Percentiles rank a stretch among this genome's conserved stretches.
These are phyloP conservation scores for Teleopsis dalmanni DNA, from an alignment of 1,140 invertebrate species.

Conservation along the genomic window DNA sequence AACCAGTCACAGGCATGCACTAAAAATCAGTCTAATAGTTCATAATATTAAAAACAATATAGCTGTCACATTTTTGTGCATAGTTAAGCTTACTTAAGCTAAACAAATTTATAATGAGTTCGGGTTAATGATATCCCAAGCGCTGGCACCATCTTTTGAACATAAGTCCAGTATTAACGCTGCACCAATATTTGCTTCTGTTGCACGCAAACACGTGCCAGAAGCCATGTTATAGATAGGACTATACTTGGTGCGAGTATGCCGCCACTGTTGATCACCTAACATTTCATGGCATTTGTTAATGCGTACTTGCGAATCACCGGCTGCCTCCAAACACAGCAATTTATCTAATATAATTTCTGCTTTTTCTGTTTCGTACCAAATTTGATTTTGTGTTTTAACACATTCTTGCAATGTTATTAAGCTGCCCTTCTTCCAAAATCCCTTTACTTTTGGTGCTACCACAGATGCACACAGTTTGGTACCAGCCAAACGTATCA, in stretches of 20 bases:
- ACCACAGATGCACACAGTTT: constrained; percentile 62
- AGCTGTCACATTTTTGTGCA: no score
- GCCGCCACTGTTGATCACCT: constrained; percentile 82
- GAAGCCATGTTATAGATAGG: constrained; percentile 80
- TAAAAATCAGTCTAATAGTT: no score
- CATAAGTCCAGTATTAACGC: constrained; percentile 65
- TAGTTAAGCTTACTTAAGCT: no score
- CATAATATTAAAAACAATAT: no score
- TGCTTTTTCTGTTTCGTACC: constrained; percentile 71
- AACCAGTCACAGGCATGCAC: no score
- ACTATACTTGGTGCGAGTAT: constrained; percentile 57
- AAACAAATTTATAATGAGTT: no score
- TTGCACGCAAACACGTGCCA: constrained; percentile 69
- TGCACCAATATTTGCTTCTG: constrained; percentile 47
- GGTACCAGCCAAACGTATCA: constrained; percentile 63
- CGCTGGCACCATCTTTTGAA: constrained; percentile 51
- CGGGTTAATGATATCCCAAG: constrained; percentile 77
- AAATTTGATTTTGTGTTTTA: constrained; percentile 56
- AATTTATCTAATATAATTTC: constrained; percentile 80
- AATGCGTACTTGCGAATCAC: constrained; percentile 55
- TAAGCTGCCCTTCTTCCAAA: constrained; percentile 64
- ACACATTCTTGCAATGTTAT: constrained; percentile 64
- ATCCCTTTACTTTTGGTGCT: constrained; percentile 60
- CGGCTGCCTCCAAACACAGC: constrained; percentile 72
- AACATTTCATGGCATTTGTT: constrained; percentile 90